These are phyloP conservation scores for Periphyllus acericola DNA, from an alignment of 2,888 invertebrate genomes.

Conservation along the genomic window DNA sequence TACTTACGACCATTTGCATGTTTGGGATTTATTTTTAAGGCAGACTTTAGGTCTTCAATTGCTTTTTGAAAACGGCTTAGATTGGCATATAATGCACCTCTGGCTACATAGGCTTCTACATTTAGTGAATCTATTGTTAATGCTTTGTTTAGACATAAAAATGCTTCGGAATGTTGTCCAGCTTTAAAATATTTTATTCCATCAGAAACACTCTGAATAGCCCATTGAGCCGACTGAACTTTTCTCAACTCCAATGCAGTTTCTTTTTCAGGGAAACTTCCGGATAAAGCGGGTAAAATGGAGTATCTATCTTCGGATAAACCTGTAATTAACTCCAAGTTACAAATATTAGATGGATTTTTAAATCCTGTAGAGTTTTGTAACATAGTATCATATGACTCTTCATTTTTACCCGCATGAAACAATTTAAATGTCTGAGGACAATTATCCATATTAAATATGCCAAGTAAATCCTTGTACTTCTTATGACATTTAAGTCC, in stretches of 20 bases:
- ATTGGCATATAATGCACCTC: conserved; percentile 91
- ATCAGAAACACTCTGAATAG: conserved; percentile 92
- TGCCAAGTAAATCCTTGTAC: conserved; percentile 80
- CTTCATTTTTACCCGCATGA: conserved; percentile 67
- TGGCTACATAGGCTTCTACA: conserved; percentile 90
- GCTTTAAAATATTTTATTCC: conserved; percentile 95
- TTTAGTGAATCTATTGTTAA: conserved; percentile 90
- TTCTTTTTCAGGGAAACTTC: conserved; percentile 80
- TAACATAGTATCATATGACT: conserved; percentile 83
- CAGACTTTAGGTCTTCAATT: conserved; percentile 93
- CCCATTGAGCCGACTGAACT: conserved; percentile 92
- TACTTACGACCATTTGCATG: conserved; percentile 95
- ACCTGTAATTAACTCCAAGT: conserved; percentile 51
- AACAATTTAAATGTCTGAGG: conserved; percentile 76
- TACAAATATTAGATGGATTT: conserved; percentile 83
- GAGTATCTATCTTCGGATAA: conserved; percentile 53
- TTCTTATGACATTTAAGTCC: conserved; percentile 78
- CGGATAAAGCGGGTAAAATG: conserved; percentile 55
- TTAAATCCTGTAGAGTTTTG: conserved; percentile 86
- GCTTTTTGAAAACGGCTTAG: conserved; percentile 93
- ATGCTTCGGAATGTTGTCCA: conserved; percentile 91
- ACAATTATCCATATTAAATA: conserved; percentile 84
- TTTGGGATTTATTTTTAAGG: conserved; percentile 85
- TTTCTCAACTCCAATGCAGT: conserved; percentile 86
- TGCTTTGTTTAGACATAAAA: conserved; percentile 93